Base-by-base conservation (phyloP, 2,113 vertebrate genomes). In the Loxodonta africana region DNA sequence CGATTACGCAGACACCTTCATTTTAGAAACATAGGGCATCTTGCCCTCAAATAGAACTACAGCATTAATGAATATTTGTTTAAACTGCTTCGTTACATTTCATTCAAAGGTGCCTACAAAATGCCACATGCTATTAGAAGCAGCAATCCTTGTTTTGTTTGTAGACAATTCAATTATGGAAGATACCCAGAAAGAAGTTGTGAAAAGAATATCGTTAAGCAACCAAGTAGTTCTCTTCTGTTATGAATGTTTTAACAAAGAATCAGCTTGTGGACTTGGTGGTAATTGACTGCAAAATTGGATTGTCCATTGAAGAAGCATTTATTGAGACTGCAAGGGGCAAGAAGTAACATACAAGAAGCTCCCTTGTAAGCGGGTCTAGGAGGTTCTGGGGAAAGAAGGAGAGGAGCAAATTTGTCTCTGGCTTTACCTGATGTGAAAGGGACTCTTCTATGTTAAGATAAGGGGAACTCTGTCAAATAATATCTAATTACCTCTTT, bases 121-220 rank as follows among this genome's bases (percentile, higher is more conserved):
- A 93, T 88, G 94, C 88, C 96, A 95, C 77, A 71, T 71, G 67
- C 92, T 95, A 97, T 96, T 95, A 97, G 95, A 95, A 92, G 67
- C 46, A 95, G 85, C 53, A 51, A 44, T 83, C 65, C 88, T 97
- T 94, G 77, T 88, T 97, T 90, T 84, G 87, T 97, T 95, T 95
- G 88, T 73, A 88, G 92, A 95, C 95, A 94, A 95, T 95, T 95
- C 94, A 97, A 96, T 97, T 97, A 98, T n/a, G 88, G 94, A 95
- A 97, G 97, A 94, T 95, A 95, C 95, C 73, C 51, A 94, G 88
- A 74, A 97, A 97, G 87, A 88, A 95, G 95, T 67, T 82, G 96
- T 88, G 81, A 23, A 65, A 92, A 94, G 92, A 96, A 96, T 95
- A 88, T 74, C 85, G 94, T 97, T 95, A 95, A 95, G n/a, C 53